Evolutionary conservation across 2,888 invertebrate species (phyloP).

Genomic region (Orchestes rusci): DNA sequence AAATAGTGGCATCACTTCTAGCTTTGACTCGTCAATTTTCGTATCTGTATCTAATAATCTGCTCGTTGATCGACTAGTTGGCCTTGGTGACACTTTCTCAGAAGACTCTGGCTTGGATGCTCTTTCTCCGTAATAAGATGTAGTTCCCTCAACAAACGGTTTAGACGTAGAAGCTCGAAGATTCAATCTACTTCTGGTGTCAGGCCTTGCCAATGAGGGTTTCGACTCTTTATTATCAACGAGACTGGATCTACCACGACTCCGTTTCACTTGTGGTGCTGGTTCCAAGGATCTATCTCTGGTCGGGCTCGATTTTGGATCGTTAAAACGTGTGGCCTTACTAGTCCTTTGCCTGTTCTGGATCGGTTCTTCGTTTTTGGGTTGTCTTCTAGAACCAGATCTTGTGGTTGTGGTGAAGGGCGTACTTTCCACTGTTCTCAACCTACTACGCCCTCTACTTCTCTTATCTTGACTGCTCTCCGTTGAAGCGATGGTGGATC

Average conservation of each 20-base stretch:
- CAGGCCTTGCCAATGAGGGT: neutral
- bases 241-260: neutral
- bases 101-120: constrained; percentile 9
- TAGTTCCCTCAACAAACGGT: constrained; percentile 7
- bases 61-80: constrained; percentile 17
- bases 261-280: neutral
- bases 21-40: constrained; percentile 37
- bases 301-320: neutral
- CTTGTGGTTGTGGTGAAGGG: neutral
- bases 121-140: constrained; percentile 12
- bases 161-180: neutral
- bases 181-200: constrained; percentile 2
- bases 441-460: constrained; percentile 13
- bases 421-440: constrained; percentile 1
- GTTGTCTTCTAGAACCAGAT: neutral
- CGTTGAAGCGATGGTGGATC: constrained; percentile 2
- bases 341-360: neutral
- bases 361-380: neutral
- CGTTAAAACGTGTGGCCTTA: too few species aligned
- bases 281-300: neutral
- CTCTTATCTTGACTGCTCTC: constrained; percentile 1
- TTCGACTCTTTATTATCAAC: neutral
- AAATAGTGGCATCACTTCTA: constrained; percentile 41
- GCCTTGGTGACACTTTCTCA: neutral
- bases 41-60: constrained; percentile 30